These are phyloP conservation scores for Catocala fraxini DNA, from an alignment of 2,888 invertebrate genomes.

Conservation along the genomic window DNA sequence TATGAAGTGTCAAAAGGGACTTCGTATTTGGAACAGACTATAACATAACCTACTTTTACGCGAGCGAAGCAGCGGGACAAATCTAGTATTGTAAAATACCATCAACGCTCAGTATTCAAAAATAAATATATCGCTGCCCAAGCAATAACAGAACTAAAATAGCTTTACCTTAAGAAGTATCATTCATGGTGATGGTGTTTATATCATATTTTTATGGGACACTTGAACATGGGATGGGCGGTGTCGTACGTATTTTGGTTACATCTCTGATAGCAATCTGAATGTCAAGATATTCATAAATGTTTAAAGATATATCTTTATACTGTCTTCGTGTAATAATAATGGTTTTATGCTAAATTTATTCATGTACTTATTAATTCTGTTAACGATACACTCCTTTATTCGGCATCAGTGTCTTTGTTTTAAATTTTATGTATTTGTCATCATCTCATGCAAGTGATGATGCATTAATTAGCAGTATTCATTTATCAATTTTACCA, in stretches of 20 bases:
- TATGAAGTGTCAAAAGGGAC: too few species aligned
- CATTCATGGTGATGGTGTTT: constrained; percentile 47
- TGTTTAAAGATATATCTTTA: constrained; percentile 35
- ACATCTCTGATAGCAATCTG: constrained; percentile 47
- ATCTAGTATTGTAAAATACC: too few species aligned
- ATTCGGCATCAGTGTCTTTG: too few species aligned
- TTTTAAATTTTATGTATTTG: too few species aligned
- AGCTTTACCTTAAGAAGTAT: constrained; percentile 45
- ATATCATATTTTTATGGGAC: constrained; percentile 59
- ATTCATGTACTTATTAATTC: neutral
- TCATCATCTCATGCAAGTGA: too few species aligned
- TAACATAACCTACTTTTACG: too few species aligned
- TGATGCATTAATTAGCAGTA: too few species aligned
- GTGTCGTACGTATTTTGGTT: constrained; percentile 51
- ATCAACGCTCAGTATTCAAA: too few species aligned
- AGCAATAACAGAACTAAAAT: constrained; percentile 2
- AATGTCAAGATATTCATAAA: constrained; percentile 42
- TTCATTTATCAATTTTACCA: too few species aligned
- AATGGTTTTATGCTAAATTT: neutral
- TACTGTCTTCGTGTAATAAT: constrained; percentile 16
- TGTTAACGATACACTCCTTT: too few species aligned
- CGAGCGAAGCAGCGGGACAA: too few species aligned
- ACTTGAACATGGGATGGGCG: constrained; percentile 60
- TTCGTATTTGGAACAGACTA: too few species aligned
- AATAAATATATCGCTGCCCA: neutral